Percentiles rank a stretch among this genome's conserved stretches.
Conservation (phyloP, 1,140 invertebrate species). For the Zaprionus davidi region DNA sequence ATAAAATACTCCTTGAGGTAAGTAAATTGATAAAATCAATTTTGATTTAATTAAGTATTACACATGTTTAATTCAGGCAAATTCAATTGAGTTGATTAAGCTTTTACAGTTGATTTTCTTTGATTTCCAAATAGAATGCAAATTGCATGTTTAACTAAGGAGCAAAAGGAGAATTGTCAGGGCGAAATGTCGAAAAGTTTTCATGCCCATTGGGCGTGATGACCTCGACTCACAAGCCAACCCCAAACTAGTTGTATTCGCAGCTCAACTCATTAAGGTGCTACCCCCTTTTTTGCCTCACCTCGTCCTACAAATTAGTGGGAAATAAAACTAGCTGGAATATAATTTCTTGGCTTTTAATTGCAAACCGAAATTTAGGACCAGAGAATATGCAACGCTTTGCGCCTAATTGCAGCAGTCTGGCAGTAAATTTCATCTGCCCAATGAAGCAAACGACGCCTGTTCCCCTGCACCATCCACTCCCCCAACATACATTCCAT, state of each 20-base stretch:
- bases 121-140: neutral
- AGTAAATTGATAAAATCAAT: slow-evolving; percentile 27
- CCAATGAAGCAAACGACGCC: slow-evolving; percentile 62
- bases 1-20: slow-evolving; percentile 51
- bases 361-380: slow-evolving; percentile 55
- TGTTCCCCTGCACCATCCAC: neutral
- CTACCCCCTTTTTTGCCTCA: too few relatives aligned
- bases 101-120: neutral
- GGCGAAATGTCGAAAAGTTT: slow-evolving; percentile 2
- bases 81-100: neutral
- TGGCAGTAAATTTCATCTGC: slow-evolving; percentile 51
- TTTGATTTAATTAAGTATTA: slow-evolving; percentile 15
- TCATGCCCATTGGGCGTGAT: slow-evolving; percentile 18
- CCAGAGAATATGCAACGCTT: slow-evolving; percentile 63
- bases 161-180: neutral
- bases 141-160: neutral
- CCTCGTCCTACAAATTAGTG: neutral
- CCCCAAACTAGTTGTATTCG: neutral
- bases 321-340: slow-evolving; percentile 21
- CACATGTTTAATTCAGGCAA: neutral
- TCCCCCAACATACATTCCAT: neutral
- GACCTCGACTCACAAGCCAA: neutral
- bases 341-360: slow-evolving; percentile 63
- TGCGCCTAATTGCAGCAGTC: slow-evolving; percentile 67
- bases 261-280: slow-evolving; percentile 47